Base-by-base conservation (phyloP, 2,888 invertebrate genomes). In the Aproaerema taeniolella region DNA sequence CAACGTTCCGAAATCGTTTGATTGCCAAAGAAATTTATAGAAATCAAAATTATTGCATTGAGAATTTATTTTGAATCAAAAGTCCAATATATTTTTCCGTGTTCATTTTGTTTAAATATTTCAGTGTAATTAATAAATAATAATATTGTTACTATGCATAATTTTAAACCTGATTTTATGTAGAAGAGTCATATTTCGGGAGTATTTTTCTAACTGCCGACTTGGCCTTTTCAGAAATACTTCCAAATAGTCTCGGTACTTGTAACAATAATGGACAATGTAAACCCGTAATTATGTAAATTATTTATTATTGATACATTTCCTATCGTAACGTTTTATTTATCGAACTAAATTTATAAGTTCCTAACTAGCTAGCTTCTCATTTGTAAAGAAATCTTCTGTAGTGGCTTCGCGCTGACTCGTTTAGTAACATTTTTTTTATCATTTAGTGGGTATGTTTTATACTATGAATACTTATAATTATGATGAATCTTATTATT, bases 361-460 rank as follows among this genome's bases (percentile, higher is more conserved):
- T 86, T 86, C 85, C 85, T 86, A 85, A 80, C 79, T 80, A 82
- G 81, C 79, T 81, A 79, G 72, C 78, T 75, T 74, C 69, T 72
- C 73, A 70, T 66, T 70, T 72, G 68, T 72, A 71, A 68, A 73
- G 64, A 55, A 58, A 58, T 52, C 52, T 58, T 65, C 56, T 67
- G 70, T 60, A 59, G 57, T 67, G 61, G 67, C 67, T 65, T 69
- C 46, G 61, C 53, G 69, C 67, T 66, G 67, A 67, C 64, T 66
- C 56, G 61, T 53, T 61, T n/a, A n/a, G 53, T 66, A 67, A 66
- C 65, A n/a, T n/a, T n/a, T n/a, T 55, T 49, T 59, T 51, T 61
- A 58, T 68, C 53, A 55, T 62, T 53, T 61, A 57, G 56, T 57
- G 56, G 53, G 55, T 61, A 61, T 71, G 60, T 62, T 66, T 65